Conservation (phyloP, 1,140 invertebrate species). For the Trichonephila clavipes region DNA sequence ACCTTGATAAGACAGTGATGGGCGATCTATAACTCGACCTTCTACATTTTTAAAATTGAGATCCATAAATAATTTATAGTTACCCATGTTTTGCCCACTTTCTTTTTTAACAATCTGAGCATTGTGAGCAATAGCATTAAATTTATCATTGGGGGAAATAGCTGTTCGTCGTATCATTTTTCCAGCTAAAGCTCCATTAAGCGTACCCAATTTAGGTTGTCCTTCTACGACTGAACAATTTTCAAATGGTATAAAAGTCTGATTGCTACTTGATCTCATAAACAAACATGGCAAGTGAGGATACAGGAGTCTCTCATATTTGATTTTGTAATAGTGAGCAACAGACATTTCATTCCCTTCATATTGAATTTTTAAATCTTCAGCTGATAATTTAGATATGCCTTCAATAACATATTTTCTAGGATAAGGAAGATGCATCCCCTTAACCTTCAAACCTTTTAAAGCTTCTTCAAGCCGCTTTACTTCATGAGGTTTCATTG, state of each 20-base stretch:
- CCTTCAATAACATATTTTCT: constrained; percentile 73
- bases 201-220: constrained; percentile 77
- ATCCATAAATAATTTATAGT: constrained; percentile 46
- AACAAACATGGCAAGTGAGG: constrained; percentile 80
- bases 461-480: constrained; percentile 64
- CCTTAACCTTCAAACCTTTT: constrained; percentile 71
- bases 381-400: constrained; percentile 33
- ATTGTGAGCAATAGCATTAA: constrained; percentile 67
- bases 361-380: constrained; percentile 3
- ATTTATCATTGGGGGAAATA: constrained; percentile 78
- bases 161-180: constrained; percentile 78
- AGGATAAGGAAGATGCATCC: constrained; percentile 76
- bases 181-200: constrained; percentile 59
- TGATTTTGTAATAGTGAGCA: constrained; percentile 57
- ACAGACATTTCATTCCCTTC: constrained; percentile 28
- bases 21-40: constrained; percentile 47
- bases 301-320: constrained; percentile 76
- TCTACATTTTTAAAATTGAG: not conserved
- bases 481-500: constrained; percentile 34
- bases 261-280: constrained; percentile 78
- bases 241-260: constrained; percentile 80
- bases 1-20: constrained; percentile 25
- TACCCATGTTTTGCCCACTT: constrained; percentile 31
- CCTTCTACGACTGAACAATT: constrained; percentile 79
- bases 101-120: not conserved